phyloP scores from a whole-genome alignment of 2,113 vertebrate species.

The Esox niger region DNA sequence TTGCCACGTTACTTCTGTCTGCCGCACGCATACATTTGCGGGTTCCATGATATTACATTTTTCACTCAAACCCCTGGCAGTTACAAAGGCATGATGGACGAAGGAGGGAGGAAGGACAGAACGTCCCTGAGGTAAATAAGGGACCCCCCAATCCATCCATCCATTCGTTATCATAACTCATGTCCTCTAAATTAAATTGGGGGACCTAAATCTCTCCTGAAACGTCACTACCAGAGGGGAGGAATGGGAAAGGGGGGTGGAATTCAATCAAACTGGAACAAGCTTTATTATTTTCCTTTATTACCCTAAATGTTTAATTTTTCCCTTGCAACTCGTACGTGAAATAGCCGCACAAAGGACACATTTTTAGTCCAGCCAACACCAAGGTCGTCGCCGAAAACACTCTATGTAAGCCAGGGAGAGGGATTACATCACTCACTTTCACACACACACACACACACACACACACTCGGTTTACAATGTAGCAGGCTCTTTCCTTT shows the following conservation, averaged over 20 bases:
- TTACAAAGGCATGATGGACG: constrained; percentile 24
- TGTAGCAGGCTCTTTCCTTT: background rate
- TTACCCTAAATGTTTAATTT: constrained; percentile 62
- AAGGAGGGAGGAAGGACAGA: constrained; percentile 51
- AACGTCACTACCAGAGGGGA: constrained; percentile 47
- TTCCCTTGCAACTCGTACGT: constrained; percentile 7
- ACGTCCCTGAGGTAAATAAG: constrained; percentile 56
- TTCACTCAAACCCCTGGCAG: constrained; percentile 53
- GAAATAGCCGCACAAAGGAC: background rate
- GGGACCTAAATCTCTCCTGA: constrained; percentile 48
- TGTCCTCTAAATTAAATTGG: constrained; percentile 70
- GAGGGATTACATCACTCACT: background rate
- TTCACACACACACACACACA: background rate
- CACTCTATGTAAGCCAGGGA: background rate
- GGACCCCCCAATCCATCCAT: constrained; percentile 6
- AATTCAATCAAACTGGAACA: constrained; percentile 62
- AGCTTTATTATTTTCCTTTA: constrained; percentile 62
- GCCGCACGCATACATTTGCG: constrained; percentile 51
- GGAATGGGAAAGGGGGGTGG: constrained; percentile 55
- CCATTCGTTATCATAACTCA: constrained; percentile 70
- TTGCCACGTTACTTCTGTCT: constrained; percentile 67
- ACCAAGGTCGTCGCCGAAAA: background rate
- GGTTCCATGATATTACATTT: constrained; percentile 62
- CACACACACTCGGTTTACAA: background rate
- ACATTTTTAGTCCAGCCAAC: too few relatives aligned